Evolutionary conservation across 2,888 invertebrate genomes (phyloP), one percentile per base, ranked within the genome.

Genomic region (Lasioglossum oenotherae): DNA sequence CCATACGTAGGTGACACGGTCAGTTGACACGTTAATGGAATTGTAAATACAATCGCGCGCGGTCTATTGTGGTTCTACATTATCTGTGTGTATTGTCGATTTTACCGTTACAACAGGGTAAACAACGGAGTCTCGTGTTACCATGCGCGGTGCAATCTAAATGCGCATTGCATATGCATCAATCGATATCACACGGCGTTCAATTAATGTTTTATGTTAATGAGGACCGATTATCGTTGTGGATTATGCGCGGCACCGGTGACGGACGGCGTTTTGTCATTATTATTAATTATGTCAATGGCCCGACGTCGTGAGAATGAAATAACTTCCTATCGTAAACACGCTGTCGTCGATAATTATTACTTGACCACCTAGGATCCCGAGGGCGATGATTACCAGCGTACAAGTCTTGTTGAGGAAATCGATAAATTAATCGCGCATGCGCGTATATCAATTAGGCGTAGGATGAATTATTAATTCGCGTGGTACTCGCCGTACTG

Each of bases 391-490:
- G 82, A 89, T 91, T 89, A 88, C 73, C 82, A 76, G 76, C 78
- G 84, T 85, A 77, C 84, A 90, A 92, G 90, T 91, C 90, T 87
- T 88, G 88, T 89, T 86, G 88, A 82, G 85, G 78, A 86, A 88
- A 90, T 90, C 91, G 88, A 92, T 92, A 92, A 92, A 92, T 92
- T 92, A 92, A 92, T 92, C 88, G 87, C 67, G 81, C 78, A 74
- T 80, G 84, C 88, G 86, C 83, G 86, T 91, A 89, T 91, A 92
- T 92, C 89, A 91, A 91, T 92, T 92, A 92, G 89, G 87, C 88
- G 83, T 80, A 86, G 85, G 85, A 91, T 86, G 85, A 90, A 88
- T 91, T 89, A 89, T 90, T 91, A 90, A 90, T 91, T 87, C 83
- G 81, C 82, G 78, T 74, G 80, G 76, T 73, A 73, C 67, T 41